These are phyloP conservation scores for Scleropages formosus DNA, from an alignment of 2,797 vertebrate species.

Conservation along the genomic window DNA sequence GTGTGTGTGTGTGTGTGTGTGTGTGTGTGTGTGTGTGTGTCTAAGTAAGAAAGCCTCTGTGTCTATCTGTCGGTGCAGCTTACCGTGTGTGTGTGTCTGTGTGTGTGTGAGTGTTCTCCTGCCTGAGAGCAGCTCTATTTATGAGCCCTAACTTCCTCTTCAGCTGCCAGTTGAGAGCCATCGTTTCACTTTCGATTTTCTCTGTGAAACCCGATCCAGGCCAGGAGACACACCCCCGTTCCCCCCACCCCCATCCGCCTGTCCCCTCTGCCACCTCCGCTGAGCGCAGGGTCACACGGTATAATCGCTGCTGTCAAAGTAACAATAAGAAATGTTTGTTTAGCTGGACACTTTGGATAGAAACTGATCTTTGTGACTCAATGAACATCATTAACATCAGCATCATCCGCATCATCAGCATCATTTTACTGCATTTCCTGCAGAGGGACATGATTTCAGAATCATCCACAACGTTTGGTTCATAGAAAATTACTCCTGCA, in stretches of 20 bases:
- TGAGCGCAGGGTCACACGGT: too few species aligned
- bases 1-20: background rate
- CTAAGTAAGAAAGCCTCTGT: background rate
- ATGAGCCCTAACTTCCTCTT: slow-evolving; percentile 29
- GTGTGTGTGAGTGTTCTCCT: background rate
- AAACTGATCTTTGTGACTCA: too few species aligned
- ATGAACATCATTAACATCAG: too few species aligned
- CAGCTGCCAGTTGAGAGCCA: background rate
- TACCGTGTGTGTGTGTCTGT: background rate
- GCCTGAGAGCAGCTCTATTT: slow-evolving; percentile 3
- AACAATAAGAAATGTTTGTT: background rate
- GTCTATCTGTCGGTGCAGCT: background rate
- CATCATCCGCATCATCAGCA: too few species aligned
- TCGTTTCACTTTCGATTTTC: slow-evolving; percentile 32
- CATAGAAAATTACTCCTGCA: too few species aligned
- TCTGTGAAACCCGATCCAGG: slow-evolving; percentile 23
- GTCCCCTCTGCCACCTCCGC: background rate
- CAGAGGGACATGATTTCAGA: background rate
- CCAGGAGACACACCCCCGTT: background rate
- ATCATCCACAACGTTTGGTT: background rate
- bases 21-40: background rate
- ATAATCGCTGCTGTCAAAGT: background rate
- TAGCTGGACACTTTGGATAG: too few species aligned
- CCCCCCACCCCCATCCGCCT: background rate
- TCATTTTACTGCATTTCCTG: too few species aligned